Conservation (phyloP, 2,113 vertebrate species). For the Struthio camelus region DNA sequence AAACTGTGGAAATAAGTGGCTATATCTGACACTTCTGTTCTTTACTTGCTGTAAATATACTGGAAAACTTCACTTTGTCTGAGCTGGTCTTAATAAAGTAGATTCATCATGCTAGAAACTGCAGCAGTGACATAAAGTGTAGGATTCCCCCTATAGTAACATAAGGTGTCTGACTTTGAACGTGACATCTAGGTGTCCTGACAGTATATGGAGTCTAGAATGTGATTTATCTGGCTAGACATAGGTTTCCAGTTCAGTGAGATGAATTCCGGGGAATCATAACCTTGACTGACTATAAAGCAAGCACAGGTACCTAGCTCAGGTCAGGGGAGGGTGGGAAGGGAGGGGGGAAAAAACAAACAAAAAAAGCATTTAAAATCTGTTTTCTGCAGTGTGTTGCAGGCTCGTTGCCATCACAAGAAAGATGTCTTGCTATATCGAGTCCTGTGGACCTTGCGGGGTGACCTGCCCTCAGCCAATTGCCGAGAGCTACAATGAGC, state of each 20-base stretch:
- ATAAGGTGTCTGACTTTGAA: background rate
- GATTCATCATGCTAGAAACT: background rate
- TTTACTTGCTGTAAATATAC: background rate
- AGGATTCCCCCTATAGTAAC: background rate
- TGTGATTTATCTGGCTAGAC: too few relatives aligned
- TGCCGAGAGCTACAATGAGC: background rate
- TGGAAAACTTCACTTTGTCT: background rate
- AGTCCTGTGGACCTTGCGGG: background rate
- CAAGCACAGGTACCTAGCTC: background rate
- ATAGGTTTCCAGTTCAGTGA: too few relatives aligned
- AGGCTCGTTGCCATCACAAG: background rate
- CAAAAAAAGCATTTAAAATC: too few relatives aligned
- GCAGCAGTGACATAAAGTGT: background rate
- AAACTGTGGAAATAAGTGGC: background rate
- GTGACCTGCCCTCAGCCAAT: background rate
- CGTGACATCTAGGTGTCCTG: too few relatives aligned
- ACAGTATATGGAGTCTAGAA: background rate
- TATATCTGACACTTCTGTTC: background rate
- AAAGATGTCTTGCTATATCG: background rate
- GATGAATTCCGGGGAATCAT: background rate
- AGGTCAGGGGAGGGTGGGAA: too few relatives aligned
- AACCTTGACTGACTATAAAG: too few relatives aligned
- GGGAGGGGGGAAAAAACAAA: too few relatives aligned
- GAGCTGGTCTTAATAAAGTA: background rate
- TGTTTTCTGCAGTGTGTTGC: background rate